phyloP scores from a whole-genome alignment of 2,797 vertebrate species.

The Pagetopsis macropterus region DNA sequence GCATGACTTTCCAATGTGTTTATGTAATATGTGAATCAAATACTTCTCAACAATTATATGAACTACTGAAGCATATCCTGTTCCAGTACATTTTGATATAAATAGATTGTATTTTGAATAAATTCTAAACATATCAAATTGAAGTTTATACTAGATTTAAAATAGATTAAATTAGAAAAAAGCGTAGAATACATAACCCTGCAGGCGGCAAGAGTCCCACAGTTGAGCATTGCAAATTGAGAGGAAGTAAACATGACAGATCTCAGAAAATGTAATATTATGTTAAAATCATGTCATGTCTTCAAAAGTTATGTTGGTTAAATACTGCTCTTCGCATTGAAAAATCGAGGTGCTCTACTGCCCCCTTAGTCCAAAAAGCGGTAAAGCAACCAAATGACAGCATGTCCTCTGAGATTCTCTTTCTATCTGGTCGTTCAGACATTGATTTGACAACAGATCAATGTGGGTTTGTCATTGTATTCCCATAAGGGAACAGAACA shows the following conservation, averaged over 20 bases:
- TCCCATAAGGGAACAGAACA: slow-evolving; percentile 61
- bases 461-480: slow-evolving; percentile 38
- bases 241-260: not conserved
- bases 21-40: slow-evolving; percentile 48
- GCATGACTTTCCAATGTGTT: slow-evolving; percentile 42
- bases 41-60: slow-evolving; percentile 20
- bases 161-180: slow-evolving; percentile 5
- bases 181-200: not conserved
- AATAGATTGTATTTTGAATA: not conserved
- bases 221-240: not conserved
- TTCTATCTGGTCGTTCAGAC: slow-evolving; percentile 28
- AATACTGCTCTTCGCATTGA: not conserved
- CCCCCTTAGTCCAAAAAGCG: slow-evolving; percentile 44
- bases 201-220: not conserved
- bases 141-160: not conserved
- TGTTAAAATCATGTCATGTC: slow-evolving; percentile 19
- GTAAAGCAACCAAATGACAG: slow-evolving; percentile 11
- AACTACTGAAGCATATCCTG: slow-evolving; percentile 20
- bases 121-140: not conserved
- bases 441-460: slow-evolving; percentile 21
- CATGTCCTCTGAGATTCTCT: not conserved
- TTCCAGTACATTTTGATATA: not conserved
- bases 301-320: not conserved
- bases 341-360: slow-evolving; percentile 47
- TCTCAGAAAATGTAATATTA: slow-evolving; percentile 7